phyloP scores from a whole-genome alignment of 2,113 vertebrate genomes.

The Cheirogaleus medius region DNA sequence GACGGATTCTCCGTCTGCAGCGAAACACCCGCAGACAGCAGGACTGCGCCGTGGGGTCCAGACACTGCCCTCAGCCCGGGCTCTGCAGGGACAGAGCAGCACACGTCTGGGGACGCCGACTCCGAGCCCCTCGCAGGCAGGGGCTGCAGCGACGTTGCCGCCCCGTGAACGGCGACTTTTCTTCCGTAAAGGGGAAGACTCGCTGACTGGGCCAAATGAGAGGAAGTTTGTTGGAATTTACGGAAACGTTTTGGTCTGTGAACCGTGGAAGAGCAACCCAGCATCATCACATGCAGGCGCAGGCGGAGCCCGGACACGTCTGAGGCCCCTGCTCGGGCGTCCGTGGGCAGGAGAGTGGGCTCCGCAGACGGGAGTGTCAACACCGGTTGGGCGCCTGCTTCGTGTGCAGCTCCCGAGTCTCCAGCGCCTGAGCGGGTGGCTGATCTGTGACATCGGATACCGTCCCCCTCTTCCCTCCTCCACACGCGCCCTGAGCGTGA shows the following conservation, averaged over 20 bases:
- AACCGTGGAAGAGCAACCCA: fast-evolving
- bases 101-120: fast-evolving
- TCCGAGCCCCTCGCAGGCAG: fast-evolving
- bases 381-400: fast-evolving
- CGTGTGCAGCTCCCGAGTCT: not conserved
- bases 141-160: not conserved
- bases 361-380: not conserved
- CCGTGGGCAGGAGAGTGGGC: not conserved
- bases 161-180: not conserved
- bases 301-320: fast-evolving
- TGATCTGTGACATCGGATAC: not conserved
- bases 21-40: not conserved
- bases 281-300: fast-evolving
- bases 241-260: not conserved
- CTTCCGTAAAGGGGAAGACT: not conserved
- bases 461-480: not conserved
- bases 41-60: not conserved
- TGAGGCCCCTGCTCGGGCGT: fast-evolving
- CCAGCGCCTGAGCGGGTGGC: not conserved
- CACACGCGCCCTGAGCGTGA: not conserved
- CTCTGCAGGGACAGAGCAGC: not conserved
- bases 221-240: not conserved
- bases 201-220: not conserved
- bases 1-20: not conserved
- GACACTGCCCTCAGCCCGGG: not conserved